Percentiles rank a stretch among this genome's conserved stretches.
Conservation (phyloP, 2,888 invertebrate genomes). For the Leucoma salicis region DNA sequence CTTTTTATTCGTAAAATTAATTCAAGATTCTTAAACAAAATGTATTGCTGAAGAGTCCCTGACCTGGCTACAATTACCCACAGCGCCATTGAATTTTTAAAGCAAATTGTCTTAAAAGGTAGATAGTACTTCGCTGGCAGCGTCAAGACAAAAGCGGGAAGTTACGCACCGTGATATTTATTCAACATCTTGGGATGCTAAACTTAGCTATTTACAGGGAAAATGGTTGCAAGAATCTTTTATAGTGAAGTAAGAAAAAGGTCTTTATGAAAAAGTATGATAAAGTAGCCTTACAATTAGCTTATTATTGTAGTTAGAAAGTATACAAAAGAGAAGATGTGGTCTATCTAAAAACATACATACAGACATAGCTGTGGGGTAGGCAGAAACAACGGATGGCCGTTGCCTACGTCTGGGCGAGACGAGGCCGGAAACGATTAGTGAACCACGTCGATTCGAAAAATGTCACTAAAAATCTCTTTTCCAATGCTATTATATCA, state of each 20-base stretch:
- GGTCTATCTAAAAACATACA: too few relatives aligned
- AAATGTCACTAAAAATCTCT: too few relatives aligned
- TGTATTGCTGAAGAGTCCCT: conserved; percentile 17
- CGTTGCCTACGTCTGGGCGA: too few relatives aligned
- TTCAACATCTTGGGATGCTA: conserved; percentile 32
- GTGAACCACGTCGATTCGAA: too few relatives aligned
- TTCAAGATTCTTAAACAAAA: conserved; percentile 15
- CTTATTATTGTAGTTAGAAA: too few relatives aligned
- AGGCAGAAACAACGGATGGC: too few relatives aligned
- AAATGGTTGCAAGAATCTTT: conserved; percentile 25
- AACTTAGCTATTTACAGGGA: conserved; percentile 31
- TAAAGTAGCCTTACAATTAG: too few relatives aligned
- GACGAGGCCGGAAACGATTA: too few relatives aligned
- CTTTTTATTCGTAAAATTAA: conserved; percentile 25
- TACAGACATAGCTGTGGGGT: too few relatives aligned
- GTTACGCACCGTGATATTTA: conserved; percentile 45
- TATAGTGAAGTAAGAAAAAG: conserved; percentile 22
- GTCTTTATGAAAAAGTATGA: conserved; percentile 11
- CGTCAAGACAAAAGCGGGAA: conserved; percentile 30
- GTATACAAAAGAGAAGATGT: too few relatives aligned
- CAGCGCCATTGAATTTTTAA: conserved; percentile 32
- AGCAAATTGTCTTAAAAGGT: conserved; percentile 28
- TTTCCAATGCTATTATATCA: too few relatives aligned
- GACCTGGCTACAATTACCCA: conserved; percentile 29
- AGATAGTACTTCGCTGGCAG: conserved; percentile 24